Percentiles rank a stretch among this genome's conserved stretches.
Evolutionary conservation across 2,797 vertebrate species (phyloP).

Genomic region (Okamejei kenojei): DNA sequence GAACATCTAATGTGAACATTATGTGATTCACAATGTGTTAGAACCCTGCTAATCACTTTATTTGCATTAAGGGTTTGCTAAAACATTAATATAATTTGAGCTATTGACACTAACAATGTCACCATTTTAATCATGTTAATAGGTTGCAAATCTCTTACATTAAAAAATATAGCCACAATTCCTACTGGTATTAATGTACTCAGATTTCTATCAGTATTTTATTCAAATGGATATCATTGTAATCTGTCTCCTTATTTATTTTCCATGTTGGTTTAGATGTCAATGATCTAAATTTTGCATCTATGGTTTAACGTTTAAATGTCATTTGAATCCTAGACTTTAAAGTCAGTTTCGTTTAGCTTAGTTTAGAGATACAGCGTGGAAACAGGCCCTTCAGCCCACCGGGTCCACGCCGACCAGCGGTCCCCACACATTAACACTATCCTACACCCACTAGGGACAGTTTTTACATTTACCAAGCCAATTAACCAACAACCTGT

Average conservation of each 20-base stretch:
- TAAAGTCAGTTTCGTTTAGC: not conserved
- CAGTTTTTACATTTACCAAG: no score
- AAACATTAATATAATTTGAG: not conserved
- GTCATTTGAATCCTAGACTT: not conserved
- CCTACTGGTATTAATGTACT: not conserved
- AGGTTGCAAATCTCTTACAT: not conserved
- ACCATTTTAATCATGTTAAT: not conserved
- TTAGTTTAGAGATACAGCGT: no score
- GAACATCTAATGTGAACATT: not conserved
- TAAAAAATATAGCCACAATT: not conserved
- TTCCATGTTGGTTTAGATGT: not conserved
- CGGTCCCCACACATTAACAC: no score
- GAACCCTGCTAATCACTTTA: not conserved
- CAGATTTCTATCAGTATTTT: no score
- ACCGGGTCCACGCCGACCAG: no score
- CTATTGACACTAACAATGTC: not conserved
- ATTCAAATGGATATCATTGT: not conserved
- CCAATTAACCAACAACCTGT: no score
- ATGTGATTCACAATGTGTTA: not conserved
- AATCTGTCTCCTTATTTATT: not conserved
- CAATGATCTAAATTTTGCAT: not conserved
- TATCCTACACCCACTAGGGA: no score
- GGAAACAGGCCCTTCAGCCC: no score
- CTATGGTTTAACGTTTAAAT: not conserved
- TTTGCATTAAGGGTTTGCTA: not conserved